Evolutionary conservation across 1,140 invertebrate genomes (phyloP), one percentile per base, ranked within the genome.

Genomic region (Nylanderia fulva): DNA sequence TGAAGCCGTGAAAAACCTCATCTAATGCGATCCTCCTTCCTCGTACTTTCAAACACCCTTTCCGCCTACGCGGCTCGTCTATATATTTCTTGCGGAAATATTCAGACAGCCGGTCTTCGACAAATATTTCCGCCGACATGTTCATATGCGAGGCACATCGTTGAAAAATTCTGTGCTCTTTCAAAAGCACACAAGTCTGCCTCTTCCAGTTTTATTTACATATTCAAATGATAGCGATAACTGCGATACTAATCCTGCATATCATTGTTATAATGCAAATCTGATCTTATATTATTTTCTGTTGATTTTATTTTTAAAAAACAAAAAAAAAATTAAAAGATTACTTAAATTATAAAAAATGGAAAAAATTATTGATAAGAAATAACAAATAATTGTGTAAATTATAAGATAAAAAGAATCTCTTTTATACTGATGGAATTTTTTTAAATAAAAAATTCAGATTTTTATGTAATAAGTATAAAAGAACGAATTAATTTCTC

Each of bases 1-100:
- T 74, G n/a, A n/a, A n/a, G 72, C 42, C 42, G 42, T 56, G 64
- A 68, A 84, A 82, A 84, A 64, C 79, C 48, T 71, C 48, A 54
- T 61, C 36, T 66, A 45, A 48, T 63, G 80, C 79, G 80, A 84
- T 84, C 80, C 85, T 84, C 61, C 61, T 66, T 61, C 45, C 36
- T 76, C 56, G 9, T 66, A 27, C 48, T 79, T 36, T 54, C 54
- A 27, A 61, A 60, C n/a, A n/a, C 39, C n/a, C 27, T 33, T 24
- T 33, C 21, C 18, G 18, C 1, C 15, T n/a, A 13, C n/a, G 52
- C 36, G 27, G 33, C 27, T 48, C 54, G 58, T 9, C 36, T 33
- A 48, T 36, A 66, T 79, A 79, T 27, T 63, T 54, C 13, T 76
- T 56, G 24, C 21, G 39, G 42, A 68, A 82, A 82, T 82, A 82